A percentile compares a stretch with the other conserved stretches of the same genome.
phyloP scores from a whole-genome alignment of 2,797 vertebrate species.

The Salarias fasciatus region DNA sequence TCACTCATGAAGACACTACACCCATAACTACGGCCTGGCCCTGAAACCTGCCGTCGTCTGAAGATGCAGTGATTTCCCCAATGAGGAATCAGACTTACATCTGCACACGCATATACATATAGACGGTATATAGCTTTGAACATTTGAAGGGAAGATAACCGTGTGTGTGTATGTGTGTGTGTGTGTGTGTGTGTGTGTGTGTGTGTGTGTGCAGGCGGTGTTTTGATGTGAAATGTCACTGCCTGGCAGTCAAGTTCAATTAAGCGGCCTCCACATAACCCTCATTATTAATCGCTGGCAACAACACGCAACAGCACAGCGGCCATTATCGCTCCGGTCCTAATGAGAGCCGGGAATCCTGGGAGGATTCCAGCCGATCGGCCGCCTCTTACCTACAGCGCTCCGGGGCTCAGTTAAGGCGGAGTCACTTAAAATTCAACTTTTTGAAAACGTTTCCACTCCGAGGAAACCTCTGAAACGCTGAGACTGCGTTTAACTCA shows the following conservation, averaged over 20 bases:
- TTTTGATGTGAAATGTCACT: slow-evolving; percentile 48
- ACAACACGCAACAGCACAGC: neutral
- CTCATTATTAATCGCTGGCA: slow-evolving; percentile 5
- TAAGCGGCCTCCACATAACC: slow-evolving; percentile 6
- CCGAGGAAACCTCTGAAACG: no score
- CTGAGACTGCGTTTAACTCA: no score
- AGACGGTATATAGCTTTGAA: slow-evolving; percentile 14
- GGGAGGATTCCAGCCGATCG: slow-evolving; percentile 7
- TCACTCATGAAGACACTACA: no score
- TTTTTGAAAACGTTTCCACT: no score
- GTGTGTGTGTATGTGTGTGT: neutral
- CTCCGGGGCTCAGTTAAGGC: no score
- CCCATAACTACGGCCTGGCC: no score
- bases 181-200: neutral
- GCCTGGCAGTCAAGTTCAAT: slow-evolving; percentile 11
- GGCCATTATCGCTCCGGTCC: slow-evolving; percentile 9
- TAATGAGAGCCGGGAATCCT: slow-evolving; percentile 2
- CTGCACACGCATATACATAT: no score
- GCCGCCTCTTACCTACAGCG: slow-evolving; percentile 11
- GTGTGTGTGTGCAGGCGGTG: no score
- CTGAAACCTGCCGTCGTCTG: no score
- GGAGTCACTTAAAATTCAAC: no score
- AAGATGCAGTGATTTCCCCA: no score
- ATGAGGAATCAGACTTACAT: no score
- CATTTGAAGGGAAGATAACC: neutral